A percentile compares a stretch with the other conserved stretches of the same genome.
Conservation (phyloP, 2,888 invertebrate species). For the Diloba caeruleocephala region DNA sequence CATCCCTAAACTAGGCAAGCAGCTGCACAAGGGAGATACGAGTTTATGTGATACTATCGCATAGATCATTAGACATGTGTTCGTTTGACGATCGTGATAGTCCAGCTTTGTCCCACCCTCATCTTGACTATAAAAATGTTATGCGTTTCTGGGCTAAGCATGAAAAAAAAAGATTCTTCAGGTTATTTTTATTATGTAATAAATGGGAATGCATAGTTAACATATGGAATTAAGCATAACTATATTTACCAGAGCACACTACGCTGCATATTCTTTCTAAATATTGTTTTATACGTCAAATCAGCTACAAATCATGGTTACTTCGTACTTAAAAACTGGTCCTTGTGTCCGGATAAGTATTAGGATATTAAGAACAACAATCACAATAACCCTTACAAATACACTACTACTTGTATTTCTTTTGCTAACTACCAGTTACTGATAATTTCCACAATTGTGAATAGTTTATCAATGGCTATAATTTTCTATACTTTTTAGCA, state of each 20-base stretch:
- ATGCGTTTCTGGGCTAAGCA: slow-evolving; percentile 37
- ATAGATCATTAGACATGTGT: slow-evolving; percentile 58
- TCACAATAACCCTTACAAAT: not conserved
- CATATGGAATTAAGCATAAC: no score
- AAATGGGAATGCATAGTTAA: slow-evolving; percentile 24
- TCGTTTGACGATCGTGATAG: slow-evolving; percentile 50
- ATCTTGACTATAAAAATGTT: slow-evolving; percentile 55
- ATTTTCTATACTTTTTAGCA: not conserved
- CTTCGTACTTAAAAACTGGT: not conserved
- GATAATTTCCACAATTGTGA: slow-evolving; percentile 28
- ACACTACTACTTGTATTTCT: not conserved
- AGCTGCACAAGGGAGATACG: slow-evolving; percentile 44
- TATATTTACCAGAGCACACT: no score
- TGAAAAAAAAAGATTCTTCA: slow-evolving; percentile 30
- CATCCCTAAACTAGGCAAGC: slow-evolving; percentile 31
- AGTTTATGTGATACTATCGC: slow-evolving; percentile 55
- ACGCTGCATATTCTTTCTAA: no score
- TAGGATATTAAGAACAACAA: not conserved
- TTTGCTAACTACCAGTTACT: slow-evolving; percentile 22
- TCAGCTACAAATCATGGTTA: no score
- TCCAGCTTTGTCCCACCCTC: slow-evolving; percentile 44
- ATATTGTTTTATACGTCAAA: no score
- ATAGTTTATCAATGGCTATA: slow-evolving; percentile 6
- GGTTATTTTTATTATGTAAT: slow-evolving; percentile 33
- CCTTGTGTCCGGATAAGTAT: not conserved